Evolutionary conservation across 1,140 invertebrate species (phyloP).

Genomic region (Anastrepha obliqua): DNA sequence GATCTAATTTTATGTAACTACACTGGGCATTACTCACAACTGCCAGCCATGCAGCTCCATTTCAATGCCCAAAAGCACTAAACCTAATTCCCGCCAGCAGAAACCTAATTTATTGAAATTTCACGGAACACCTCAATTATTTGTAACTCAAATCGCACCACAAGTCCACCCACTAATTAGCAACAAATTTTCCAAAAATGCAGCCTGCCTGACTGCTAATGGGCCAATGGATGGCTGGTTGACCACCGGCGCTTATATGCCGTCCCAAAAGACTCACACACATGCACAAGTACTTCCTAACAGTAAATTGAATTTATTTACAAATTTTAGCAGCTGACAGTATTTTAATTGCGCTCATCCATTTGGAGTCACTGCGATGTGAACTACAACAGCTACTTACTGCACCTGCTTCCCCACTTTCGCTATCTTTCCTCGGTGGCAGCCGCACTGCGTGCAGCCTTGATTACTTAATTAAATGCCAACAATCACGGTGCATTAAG

Average conservation of each 20-base stretch:
- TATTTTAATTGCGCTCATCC: constrained; percentile 37
- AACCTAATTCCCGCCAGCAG: too few species aligned
- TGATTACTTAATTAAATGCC: constrained; percentile 53
- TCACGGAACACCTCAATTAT: not conserved
- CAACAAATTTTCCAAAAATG: not conserved
- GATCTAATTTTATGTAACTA: too few species aligned
- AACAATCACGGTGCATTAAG: constrained; percentile 49
- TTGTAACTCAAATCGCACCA: not conserved
- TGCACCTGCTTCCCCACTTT: not conserved
- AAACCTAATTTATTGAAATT: not conserved
- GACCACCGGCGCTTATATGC: not conserved
- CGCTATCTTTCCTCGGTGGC: not conserved
- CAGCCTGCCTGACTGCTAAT: not conserved
- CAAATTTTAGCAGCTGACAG: constrained; percentile 25
- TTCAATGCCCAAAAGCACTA: too few species aligned
- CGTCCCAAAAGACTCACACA: not conserved
- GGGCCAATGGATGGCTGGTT: not conserved
- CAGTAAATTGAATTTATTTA: constrained; percentile 39
- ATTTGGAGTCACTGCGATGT: not conserved
- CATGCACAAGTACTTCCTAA: not conserved
- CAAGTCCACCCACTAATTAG: not conserved
- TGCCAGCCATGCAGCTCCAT: too few species aligned
- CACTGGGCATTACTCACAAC: too few species aligned
- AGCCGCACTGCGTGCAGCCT: constrained; percentile 17
- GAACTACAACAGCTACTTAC: not conserved